Base-by-base conservation (phyloP, 2,888 invertebrate genomes). In the Lomographa bimaculata region DNA sequence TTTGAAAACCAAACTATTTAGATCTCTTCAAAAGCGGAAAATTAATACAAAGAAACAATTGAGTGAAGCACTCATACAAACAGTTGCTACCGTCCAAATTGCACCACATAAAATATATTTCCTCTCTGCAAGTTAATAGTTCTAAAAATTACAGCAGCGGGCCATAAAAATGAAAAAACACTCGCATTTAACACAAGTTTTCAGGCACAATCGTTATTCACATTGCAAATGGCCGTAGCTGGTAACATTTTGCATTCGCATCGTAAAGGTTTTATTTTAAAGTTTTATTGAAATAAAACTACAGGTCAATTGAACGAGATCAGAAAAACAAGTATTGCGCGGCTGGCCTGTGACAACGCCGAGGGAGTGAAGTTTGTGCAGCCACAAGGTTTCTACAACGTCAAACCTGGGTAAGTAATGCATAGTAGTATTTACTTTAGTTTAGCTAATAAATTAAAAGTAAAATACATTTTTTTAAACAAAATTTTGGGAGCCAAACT, bases 281-380 rank as follows among this genome's bases (percentile, higher is more conserved):
- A 45, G 34, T 14, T 4, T 14, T 14, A 14, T 14, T 14, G 14
- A 14, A 14, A 14, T n/a, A n/a, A n/a, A n/a, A n/a, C n/a, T n/a
- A 3, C 68, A 80, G 81, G 45, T 50, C 80, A 80, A 64, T 56
- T 80, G 47, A 59, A 70, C 7, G 81, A 80, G 54, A 71, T 82
- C 32, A 69, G 79, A 49, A 75, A 71, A 58, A 71, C 77, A 5
- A 82, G 66, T 48, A 76, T 82, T 61, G 81, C 83, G n/a, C 67
- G 76, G 3, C 43, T 84, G 1, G 72, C 71, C 1, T 80, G 80
- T 19, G 75, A 82, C 60, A 84, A 84, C 49, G 79, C 73, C 1
- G 77, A 77, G 6, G 81, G 71, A n/a, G 71, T 84, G 46, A 72
- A 76, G 50, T 71, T 60, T 47, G 72, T 85, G 38, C 83, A 83